phyloP scores from a whole-genome alignment of 1,140 invertebrate species.

The Drosophila ercepeae region DNA sequence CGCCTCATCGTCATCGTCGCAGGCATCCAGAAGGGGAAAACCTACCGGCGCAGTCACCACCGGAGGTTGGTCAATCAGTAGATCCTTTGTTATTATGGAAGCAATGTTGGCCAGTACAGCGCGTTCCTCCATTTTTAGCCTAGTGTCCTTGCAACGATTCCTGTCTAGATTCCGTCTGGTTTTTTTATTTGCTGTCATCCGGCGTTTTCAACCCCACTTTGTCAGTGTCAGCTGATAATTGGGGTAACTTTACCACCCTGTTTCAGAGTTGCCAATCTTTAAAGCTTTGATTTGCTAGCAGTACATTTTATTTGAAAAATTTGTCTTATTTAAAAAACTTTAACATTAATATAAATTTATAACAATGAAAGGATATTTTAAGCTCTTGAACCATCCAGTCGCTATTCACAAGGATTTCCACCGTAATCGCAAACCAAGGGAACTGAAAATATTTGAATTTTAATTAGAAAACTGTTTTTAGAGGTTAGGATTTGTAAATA shows the following conservation, averaged over 20 bases:
- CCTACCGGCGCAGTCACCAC: neutral
- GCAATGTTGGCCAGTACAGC: slow-evolving; percentile 79
- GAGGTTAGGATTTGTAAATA: neutral
- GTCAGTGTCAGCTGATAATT: slow-evolving; percentile 17
- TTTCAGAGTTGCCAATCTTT: neutral
- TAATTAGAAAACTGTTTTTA: neutral
- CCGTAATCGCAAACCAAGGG: slow-evolving; percentile 43
- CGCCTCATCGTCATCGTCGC: slow-evolving; percentile 61
- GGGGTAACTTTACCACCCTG: neutral
- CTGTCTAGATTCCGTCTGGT: neutral
- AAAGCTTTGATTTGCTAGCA: neutral
- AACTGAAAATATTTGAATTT: slow-evolving; percentile 25
- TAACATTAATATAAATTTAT: neutral
- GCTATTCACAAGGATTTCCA: slow-evolving; percentile 43
- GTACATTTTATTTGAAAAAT: neutral
- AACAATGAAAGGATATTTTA: neutral
- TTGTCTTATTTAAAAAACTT: neutral
- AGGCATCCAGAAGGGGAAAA: slow-evolving; percentile 44
- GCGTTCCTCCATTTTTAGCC: slow-evolving; percentile 68
- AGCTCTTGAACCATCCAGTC: neutral
- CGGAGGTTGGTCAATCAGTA: slow-evolving; percentile 64
- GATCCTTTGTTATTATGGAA: slow-evolving; percentile 75
- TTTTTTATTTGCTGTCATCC: slow-evolving; percentile 2
- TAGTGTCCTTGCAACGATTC: too few relatives aligned
- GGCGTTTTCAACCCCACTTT: slow-evolving; percentile 13